Base-by-base conservation (phyloP, 2,113 vertebrate genomes). In the Plotosus lineatus region DNA sequence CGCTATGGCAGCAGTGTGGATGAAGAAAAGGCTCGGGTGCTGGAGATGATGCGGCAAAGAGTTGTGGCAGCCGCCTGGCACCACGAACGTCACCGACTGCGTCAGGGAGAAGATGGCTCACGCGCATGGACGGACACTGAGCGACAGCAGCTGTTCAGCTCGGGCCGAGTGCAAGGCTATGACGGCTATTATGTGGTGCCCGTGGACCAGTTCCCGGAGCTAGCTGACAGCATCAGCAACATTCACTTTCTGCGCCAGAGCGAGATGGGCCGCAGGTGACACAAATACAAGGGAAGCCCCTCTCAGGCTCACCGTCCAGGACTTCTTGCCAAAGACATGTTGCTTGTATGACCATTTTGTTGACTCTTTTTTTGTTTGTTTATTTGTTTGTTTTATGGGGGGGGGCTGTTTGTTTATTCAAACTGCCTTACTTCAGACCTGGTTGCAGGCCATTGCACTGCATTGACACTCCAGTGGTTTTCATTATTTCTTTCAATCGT, bases 201-300 rank as follows among this genome's bases (percentile, higher is more conserved):
- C 0, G 95, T 97, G 11, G 97, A 99, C 91, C 97, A 98, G 90
- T 98, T 98, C 88, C 97, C 98, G 0, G 96, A 99, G 95, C 95
- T 99, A 88, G 96, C 97, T 26, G 98, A 99, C 94, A 98, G 95
- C 88, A 93, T 95, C 85, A 97, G 94, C 94, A 99, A 99, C 89
- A 94, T 99, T 92, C 96, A 98, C 88, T 99, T 99, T 92, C 95
- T 99, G 97, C 95, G 96, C 95, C 98, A 99, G 95, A 98, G 96
- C 23, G 98, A 99, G 89, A 98, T 98, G 97, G 98, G 98, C 93
- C 95, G 96, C 90, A 99, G 98, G 98, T 99, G 97, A 99, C 98
- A 98, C 94, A 90, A 92, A 88, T 82, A 87, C 78, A 48, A 48
- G 12, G 69, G 44, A 9, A 63, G 69, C 51, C 58, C 44, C 28